These are phyloP conservation scores for Xenentodon cancila DNA, from an alignment of 2,797 vertebrate genomes.

Conservation along the genomic window DNA sequence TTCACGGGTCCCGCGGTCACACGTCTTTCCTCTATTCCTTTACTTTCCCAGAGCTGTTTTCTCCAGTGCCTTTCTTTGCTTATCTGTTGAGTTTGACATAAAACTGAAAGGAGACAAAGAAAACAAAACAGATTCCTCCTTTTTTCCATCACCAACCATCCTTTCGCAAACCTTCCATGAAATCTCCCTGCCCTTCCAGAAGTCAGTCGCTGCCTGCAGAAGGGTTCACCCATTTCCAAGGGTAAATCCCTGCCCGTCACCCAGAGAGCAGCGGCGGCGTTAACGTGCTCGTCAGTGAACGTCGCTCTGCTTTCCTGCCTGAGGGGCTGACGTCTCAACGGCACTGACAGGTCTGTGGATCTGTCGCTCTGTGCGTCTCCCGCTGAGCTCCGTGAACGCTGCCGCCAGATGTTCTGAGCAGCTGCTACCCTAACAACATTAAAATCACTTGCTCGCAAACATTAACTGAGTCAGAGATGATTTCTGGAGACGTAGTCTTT, in stretches of 20 bases:
- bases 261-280: conserved; percentile 39
- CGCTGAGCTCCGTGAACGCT: conserved; percentile 46
- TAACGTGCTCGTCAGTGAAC: conserved; percentile 63
- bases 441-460: conserved; percentile 47
- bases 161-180: conserved; percentile 46
- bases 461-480: conserved; percentile 26
- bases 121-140: conserved; percentile 15
- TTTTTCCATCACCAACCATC: conserved; percentile 42
- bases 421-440: conserved; percentile 61
- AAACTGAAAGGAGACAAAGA: conserved; percentile 17
- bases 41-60: conserved; percentile 15
- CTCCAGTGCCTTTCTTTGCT: conserved; percentile 19
- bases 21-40: conserved; percentile 6
- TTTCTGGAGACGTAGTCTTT: conserved; percentile 39
- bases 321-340: conserved; percentile 46
- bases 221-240: conserved; percentile 53
- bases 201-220: conserved; percentile 18
- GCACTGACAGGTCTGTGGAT: conserved; percentile 58
- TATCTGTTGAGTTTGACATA: conserved; percentile 29
- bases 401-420: conserved; percentile 76
- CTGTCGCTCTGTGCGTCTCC: conserved; percentile 53
- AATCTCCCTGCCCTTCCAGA: conserved; percentile 26
- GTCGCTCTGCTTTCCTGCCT: conserved; percentile 43
- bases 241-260: conserved; percentile 54
- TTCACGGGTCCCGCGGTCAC: conserved; percentile 20